phyloP scores from a whole-genome alignment of 2,797 vertebrate genomes.

The Columba guinea region DNA sequence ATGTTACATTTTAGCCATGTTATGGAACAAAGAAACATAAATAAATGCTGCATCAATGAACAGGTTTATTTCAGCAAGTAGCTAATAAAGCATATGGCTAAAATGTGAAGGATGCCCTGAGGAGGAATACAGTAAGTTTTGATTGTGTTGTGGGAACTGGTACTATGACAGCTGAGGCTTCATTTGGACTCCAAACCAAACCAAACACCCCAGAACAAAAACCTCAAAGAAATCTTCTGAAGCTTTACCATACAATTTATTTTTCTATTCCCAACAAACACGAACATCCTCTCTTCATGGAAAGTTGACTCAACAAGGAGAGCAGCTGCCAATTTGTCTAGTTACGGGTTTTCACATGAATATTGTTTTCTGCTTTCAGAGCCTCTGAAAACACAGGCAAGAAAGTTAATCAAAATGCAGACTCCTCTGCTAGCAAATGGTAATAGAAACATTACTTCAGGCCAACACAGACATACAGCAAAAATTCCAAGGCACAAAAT shows the following conservation, averaged over 20 bases:
- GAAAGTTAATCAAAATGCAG: not conserved
- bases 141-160: not conserved
- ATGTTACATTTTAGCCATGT: not conserved
- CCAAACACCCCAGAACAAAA: not conserved
- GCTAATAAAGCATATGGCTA: not conserved
- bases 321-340: not conserved
- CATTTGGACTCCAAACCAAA: not conserved
- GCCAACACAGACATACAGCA: not conserved
- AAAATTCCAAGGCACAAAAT: not conserved
- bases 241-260: not conserved
- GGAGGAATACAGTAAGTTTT: not conserved
- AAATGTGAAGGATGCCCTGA: not conserved
- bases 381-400: not conserved
- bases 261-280: not conserved
- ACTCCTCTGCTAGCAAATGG: fast-evolving
- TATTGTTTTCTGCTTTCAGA: not conserved
- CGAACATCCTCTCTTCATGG: not conserved
- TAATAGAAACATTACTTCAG: not conserved
- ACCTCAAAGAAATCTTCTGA: not conserved
- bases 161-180: not conserved
- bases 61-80: not conserved
- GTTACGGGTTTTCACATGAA: not conserved
- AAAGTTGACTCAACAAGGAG: not conserved
- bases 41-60: not conserved
- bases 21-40: not conserved